These are phyloP conservation scores for Eupithecia abbreviata DNA, from an alignment of 2,888 invertebrate species.

Conservation along the genomic window DNA sequence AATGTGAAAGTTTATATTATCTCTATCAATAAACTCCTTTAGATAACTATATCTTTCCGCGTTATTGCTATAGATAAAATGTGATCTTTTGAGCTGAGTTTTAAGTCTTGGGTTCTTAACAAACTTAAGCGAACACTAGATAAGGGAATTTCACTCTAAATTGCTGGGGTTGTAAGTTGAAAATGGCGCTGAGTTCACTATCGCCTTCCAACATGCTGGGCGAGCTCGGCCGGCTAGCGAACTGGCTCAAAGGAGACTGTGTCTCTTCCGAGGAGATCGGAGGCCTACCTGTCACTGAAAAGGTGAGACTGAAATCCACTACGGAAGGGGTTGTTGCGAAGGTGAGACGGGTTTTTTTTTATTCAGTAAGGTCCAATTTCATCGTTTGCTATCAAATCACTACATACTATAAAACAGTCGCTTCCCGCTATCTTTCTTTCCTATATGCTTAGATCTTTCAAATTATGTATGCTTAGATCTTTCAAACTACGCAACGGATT, in stretches of 20 bases:
- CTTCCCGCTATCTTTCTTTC: too few species aligned
- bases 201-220: slow-evolving; percentile 74
- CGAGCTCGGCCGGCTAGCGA: slow-evolving; percentile 74
- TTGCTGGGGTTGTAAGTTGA: slow-evolving; percentile 2
- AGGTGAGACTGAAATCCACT: slow-evolving; percentile 60
- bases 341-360: slow-evolving; percentile 8
- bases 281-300: slow-evolving; percentile 75
- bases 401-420: too few species aligned
- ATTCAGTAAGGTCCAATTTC: background rate
- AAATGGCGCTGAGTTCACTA: slow-evolving; percentile 74
- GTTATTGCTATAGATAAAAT: slow-evolving; percentile 14
- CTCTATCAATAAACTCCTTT: background rate
- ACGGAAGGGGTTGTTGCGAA: slow-evolving; percentile 26
- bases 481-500: too few species aligned
- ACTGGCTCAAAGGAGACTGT: slow-evolving; percentile 77
- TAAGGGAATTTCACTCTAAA: background rate
- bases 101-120: background rate
- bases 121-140: background rate
- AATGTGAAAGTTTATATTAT: slow-evolving; percentile 28
- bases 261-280: slow-evolving; percentile 70
- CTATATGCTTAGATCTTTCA: too few species aligned
- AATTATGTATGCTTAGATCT: too few species aligned
- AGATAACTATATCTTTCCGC: background rate
- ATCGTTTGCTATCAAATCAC: too few species aligned
- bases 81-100: background rate